Conservation (phyloP, 2,113 vertebrate species). For the Lycocorax pyrrhopterus region DNA sequence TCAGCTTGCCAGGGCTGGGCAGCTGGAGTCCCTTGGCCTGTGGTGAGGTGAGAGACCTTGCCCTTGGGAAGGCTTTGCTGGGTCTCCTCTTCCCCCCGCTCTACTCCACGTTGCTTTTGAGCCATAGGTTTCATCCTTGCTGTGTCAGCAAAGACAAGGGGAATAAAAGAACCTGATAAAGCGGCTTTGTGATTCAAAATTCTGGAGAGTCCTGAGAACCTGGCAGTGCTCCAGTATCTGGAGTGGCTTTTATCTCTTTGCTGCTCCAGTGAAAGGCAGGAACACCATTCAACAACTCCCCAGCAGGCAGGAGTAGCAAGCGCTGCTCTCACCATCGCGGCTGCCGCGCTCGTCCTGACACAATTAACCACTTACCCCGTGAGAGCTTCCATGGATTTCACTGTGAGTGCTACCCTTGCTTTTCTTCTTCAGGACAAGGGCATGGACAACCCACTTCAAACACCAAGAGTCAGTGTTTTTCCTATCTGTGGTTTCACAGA, state of each 20-base stretch:
- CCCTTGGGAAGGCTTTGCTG: background rate
- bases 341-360: background rate
- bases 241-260: conserved; percentile 22
- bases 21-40: background rate
- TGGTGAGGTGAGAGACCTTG: background rate
- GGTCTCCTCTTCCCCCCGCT: background rate
- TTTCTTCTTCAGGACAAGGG: conserved; percentile 37
- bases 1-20: background rate
- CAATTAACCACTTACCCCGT: conserved; percentile 28
- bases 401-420: background rate
- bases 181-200: conserved; percentile 36
- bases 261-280: background rate
- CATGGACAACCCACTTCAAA: conserved; percentile 4
- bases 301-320: conserved; percentile 28
- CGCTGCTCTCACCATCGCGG: background rate
- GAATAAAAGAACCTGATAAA: conserved; percentile 14
- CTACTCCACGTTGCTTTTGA: background rate
- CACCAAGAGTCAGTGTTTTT: background rate
- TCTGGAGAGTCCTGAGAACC: conserved; percentile 6
- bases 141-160: conserved; percentile 28
- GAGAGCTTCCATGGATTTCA: conserved; percentile 1
- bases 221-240: background rate
- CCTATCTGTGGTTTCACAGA: background rate
- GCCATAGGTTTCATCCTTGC: background rate
- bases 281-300: background rate